These are phyloP conservation scores for Amphiura filiformis DNA, from an alignment of 35 echinoderm and acorn worm genomes.

Conservation along the genomic window DNA sequence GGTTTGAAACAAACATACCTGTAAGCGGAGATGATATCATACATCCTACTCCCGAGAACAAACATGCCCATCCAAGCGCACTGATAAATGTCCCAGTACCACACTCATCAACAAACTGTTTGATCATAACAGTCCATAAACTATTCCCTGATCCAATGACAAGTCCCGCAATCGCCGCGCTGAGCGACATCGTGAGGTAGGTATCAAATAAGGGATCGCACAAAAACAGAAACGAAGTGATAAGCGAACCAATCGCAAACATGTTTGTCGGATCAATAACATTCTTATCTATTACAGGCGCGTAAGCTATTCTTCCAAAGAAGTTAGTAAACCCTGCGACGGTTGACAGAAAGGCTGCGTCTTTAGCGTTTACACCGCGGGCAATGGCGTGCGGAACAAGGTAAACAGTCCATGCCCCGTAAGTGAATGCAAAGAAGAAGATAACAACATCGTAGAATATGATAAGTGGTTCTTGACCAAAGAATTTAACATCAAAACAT, in stretches of 20 bases:
- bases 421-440: background rate
- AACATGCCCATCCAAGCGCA: background rate
- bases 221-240: background rate
- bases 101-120: too few relatives aligned
- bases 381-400: background rate
- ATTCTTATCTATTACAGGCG: background rate
- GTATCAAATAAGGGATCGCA: background rate
- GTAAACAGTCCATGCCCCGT: background rate
- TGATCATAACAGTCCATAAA: too few relatives aligned
- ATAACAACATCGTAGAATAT: background rate
- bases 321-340: background rate
- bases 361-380: too few relatives aligned
- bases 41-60: background rate
- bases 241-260: background rate
- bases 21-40: background rate
- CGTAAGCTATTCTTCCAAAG: background rate
- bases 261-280: background rate
- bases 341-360: background rate
- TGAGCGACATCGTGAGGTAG: background rate
- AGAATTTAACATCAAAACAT: background rate
- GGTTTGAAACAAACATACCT: background rate
- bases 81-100: background rate
- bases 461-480: background rate
- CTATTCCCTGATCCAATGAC: background rate
- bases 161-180: background rate